Percentiles rank a stretch among this genome's conserved stretches.
Evolutionary conservation across 2,113 vertebrate species (phyloP).

Genomic region (Azemiops feae): DNA sequence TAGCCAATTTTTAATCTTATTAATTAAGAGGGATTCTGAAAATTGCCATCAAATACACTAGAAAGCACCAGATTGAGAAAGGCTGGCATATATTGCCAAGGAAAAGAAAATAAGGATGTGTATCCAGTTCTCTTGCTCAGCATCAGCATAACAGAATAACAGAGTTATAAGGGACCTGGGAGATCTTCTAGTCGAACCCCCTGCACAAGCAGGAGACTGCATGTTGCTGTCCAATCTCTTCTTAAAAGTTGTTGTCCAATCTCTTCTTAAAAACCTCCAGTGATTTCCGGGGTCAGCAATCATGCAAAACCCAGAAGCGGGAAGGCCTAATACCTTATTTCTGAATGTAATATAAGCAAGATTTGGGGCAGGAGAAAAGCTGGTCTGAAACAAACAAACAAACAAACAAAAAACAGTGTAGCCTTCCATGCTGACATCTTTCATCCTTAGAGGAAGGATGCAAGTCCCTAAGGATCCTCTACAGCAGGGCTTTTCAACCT

Average conservation of each 20-base stretch:
- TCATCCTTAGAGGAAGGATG: neutral
- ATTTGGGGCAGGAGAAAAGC: neutral
- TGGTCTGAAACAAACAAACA: neutral
- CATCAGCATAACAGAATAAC: too few relatives aligned
- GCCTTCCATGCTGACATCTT: neutral
- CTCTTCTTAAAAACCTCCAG: too few relatives aligned
- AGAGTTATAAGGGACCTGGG: too few relatives aligned
- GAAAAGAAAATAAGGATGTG: neutral
- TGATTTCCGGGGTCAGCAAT: neutral
- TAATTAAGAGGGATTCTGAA: neutral
- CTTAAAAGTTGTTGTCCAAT: too few relatives aligned
- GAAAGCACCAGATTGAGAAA: neutral
- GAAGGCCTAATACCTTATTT: neutral
- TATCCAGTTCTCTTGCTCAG: too few relatives aligned
- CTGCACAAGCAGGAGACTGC: too few relatives aligned
- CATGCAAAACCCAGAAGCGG: neutral
- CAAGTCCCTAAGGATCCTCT: neutral
- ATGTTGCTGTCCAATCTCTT: too few relatives aligned
- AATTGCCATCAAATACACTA: neutral
- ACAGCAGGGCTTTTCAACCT: too few relatives aligned
- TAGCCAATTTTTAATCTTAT: neutral
- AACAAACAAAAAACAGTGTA: neutral
- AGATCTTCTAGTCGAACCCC: too few relatives aligned
- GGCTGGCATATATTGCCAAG: neutral
- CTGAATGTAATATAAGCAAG: neutral